These are phyloP conservation scores for Suncus etruscus DNA, from an alignment of 2,113 vertebrate genomes.

Conservation along the genomic window DNA sequence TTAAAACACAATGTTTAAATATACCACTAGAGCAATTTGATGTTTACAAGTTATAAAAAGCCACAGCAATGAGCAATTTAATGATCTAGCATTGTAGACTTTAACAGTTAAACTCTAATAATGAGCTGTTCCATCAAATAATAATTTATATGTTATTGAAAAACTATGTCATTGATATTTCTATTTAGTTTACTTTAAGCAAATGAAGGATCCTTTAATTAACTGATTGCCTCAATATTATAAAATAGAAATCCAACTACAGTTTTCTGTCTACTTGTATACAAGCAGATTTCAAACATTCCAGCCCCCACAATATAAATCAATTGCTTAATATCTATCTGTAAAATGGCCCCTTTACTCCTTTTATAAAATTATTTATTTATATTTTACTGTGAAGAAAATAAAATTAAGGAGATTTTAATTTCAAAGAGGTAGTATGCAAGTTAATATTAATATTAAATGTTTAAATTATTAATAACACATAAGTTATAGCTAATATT, in stretches of 20 bases:
- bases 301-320: neutral
- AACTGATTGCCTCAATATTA: neutral
- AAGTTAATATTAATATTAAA: neutral
- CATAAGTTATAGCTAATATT: neutral
- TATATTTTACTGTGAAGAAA: neutral
- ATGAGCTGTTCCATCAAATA: neutral
- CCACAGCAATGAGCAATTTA: neutral
- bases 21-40: neutral
- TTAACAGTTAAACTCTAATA: neutral
- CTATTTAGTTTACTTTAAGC: neutral
- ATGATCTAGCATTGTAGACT: neutral
- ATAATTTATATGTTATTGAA: neutral
- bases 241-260: neutral
- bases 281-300: neutral
- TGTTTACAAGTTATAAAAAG: neutral
- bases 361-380: neutral
- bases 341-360: accelerated
- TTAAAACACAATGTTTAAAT: slow-evolving; percentile 24
- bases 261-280: neutral
- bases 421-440: neutral
- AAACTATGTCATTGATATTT: neutral
- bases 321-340: neutral
- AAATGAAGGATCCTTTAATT: neutral
- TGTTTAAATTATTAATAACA: neutral
- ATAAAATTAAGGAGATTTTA: neutral